Evolutionary conservation across 2,797 vertebrate genomes (phyloP).

Genomic region (Micromesistius poutassou): DNA sequence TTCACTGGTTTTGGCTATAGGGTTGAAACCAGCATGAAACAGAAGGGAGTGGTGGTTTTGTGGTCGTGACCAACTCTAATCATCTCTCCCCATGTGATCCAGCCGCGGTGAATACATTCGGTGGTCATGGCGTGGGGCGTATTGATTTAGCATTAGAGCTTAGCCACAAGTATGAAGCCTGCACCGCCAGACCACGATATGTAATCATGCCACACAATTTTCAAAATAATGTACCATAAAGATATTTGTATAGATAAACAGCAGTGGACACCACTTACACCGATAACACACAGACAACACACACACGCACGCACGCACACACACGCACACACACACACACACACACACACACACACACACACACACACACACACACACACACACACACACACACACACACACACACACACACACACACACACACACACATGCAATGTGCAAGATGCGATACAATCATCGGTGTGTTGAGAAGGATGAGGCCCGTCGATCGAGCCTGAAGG

Average conservation of each 20-base stretch:
- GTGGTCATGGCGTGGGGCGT: background rate
- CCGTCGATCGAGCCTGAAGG: background rate
- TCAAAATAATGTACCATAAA: too few relatives aligned
- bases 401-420: background rate
- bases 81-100: background rate
- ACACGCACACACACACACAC: background rate
- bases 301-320: background rate
- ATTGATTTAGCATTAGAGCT: background rate
- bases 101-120: background rate
- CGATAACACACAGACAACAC: background rate
- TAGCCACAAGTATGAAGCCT: background rate
- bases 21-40: background rate
- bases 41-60: background rate
- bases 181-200: background rate
- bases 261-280: too few relatives aligned
- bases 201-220: too few relatives aligned
- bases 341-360: background rate
- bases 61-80: background rate
- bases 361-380: slow-evolving; percentile 7
- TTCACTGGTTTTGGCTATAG: background rate
- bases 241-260: background rate
- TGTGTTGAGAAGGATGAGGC: background rate
- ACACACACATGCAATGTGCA: background rate
- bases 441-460: background rate
- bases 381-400: background rate